Evolutionary conservation across 2,797 vertebrate genomes (phyloP), one percentile per base, ranked within the genome.

Genomic region (Leuciscus waleckii): DNA sequence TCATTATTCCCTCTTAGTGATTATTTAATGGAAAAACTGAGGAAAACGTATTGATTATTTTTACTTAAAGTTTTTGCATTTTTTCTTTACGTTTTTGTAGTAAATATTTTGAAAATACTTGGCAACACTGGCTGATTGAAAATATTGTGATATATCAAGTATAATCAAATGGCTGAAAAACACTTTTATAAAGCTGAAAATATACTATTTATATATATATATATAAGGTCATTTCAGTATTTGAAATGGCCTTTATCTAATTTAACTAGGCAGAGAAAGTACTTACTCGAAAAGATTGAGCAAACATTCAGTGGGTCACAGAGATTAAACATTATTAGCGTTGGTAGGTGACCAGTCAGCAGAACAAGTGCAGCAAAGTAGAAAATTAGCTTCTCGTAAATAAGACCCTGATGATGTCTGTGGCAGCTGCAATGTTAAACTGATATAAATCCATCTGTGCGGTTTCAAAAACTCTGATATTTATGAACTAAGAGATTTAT

Each of bases 281-380:
- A n/a, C 37, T 77, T 26, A 39, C 54, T 77, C 4, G 8, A 78
- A 37, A 23, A 37, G 19, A 56, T 9, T 76, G 74, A 78, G 23
- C 23, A 32, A 82, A 74, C 26, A 63, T 74, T 63, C 29, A 65
- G 29, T 49, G 39, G 17, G 41, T 39, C 26, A 49, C 26, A 43
- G 51, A 46, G 39, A 73, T 70, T 70, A 35, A 68, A 81, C 77
- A 79, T 79, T 79, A 54, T 77, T 61, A 61, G 54, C 17, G 14
- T 41, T 58, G 54, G 46, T 37, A 39, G 51, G 61, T 29, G 37
- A 54, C 19, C 63, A 75, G 71, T n/a, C 82, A 68, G 46, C 21
- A 3, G 17, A 67, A 51, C 37, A 82, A 19, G 51, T 35, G 49
- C 49, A 29, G 68, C 68, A 63, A 74, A 74, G 23, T 56, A 65